Evolutionary conservation across 2,113 vertebrate genomes (phyloP).

Genomic region (Cheirogaleus medius): DNA sequence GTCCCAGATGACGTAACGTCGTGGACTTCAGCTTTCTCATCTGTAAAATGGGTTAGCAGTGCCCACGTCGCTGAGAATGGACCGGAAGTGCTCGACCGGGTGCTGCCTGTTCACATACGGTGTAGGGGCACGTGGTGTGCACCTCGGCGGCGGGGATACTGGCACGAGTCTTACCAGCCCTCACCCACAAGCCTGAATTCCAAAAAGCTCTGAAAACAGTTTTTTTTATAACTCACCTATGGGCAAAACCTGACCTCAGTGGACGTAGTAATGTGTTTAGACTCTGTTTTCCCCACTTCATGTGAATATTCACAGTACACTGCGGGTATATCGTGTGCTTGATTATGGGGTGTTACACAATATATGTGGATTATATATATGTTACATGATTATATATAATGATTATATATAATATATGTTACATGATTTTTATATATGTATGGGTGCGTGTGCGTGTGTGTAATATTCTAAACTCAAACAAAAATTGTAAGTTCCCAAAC

Average conservation of each 20-base stretch:
- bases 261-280: rapidly evolving
- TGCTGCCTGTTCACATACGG: rapidly evolving
- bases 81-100: too few relatives aligned
- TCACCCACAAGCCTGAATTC: neutral
- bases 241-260: neutral
- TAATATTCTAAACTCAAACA: neutral
- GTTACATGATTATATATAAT: too few relatives aligned
- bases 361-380: too few relatives aligned
- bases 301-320: rapidly evolving
- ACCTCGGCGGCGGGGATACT: rapidly evolving
- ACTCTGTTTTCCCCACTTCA: neutral
- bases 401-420: too few relatives aligned
- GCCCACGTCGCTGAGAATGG: rapidly evolving
- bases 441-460: rapidly evolving
- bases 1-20: neutral
- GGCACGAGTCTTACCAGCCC: neutral
- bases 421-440: too few relatives aligned
- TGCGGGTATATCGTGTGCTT: neutral
- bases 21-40: neutral
- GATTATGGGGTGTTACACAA: neutral
- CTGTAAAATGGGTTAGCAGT: neutral
- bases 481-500: too few relatives aligned
- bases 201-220: neutral
- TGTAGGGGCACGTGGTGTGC: rapidly evolving
- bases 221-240: neutral